Conservation (phyloP, 2,888 invertebrate genomes). For the Timema podura region DNA sequence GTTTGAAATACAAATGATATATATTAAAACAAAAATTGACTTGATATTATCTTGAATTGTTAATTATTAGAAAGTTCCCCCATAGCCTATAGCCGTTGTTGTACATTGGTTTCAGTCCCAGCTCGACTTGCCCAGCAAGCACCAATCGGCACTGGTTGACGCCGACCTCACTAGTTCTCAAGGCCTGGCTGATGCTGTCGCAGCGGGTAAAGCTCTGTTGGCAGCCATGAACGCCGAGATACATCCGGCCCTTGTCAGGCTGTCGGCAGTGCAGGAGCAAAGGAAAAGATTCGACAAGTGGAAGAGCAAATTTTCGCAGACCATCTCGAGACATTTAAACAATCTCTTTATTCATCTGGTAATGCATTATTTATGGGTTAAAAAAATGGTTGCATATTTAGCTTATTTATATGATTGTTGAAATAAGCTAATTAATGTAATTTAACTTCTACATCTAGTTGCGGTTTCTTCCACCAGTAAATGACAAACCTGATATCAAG, state of each 20-base stretch:
- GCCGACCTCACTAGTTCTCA: constrained; percentile 65
- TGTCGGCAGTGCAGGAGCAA: constrained; percentile 79
- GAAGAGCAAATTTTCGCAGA: constrained; percentile 73
- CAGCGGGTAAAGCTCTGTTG: constrained; percentile 69
- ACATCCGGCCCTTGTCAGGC: constrained; percentile 57
- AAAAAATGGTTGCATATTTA: background rate
- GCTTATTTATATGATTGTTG: no score
- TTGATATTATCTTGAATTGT: no score
- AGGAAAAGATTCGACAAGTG: constrained; percentile 71
- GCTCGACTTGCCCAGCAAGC: constrained; percentile 63
- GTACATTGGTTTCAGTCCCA: constrained; percentile 49
- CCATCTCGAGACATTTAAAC: constrained; percentile 85
- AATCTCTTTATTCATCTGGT: constrained; percentile 93
- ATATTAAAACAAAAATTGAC: no score
- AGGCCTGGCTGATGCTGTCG: constrained; percentile 59
- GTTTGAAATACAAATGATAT: no score
- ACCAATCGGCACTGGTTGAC: constrained; percentile 64
- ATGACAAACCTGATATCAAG: no score
- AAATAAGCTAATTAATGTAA: no score
- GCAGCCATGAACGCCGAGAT: constrained; percentile 68
- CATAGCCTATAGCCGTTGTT: no score
- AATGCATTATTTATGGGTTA: constrained; percentile 31
- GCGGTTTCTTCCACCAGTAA: no score
- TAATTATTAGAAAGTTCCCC: no score
- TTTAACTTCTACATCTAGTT: no score